These are phyloP conservation scores for Saguinus imperator DNA, from an alignment of 2,113 vertebrate species.

Conservation along the genomic window DNA sequence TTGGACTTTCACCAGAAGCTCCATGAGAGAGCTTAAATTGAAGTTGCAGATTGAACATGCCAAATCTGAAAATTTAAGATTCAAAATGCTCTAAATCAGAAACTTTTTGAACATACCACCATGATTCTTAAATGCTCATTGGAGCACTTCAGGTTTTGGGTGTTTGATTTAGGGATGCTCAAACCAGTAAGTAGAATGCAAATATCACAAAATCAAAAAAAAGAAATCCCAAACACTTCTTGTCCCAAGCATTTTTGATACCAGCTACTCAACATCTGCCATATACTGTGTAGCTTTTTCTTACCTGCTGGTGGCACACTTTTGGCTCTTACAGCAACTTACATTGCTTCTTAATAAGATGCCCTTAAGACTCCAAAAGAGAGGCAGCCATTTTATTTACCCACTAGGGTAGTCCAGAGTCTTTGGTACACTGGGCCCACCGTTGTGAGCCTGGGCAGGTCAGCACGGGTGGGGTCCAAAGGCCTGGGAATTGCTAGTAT, in stretches of 20 bases:
- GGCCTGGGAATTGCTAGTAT: background rate
- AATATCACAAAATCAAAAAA: background rate
- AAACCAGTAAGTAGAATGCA: background rate
- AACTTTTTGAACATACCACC: background rate
- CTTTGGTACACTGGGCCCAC: background rate
- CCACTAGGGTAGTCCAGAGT: background rate
- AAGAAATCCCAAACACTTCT: background rate
- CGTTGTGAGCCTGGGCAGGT: background rate
- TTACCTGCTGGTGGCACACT: background rate
- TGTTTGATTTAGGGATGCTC: background rate
- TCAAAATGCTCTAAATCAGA: background rate
- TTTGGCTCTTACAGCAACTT: background rate
- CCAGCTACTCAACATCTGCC: background rate
- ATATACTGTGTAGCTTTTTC: background rate
- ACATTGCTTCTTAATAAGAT: background rate
- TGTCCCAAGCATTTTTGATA: background rate
- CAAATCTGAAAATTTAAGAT: background rate
- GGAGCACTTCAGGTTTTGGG: background rate
- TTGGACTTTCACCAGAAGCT: background rate
- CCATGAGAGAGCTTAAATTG: constrained; percentile 39
- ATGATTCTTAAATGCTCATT: background rate
- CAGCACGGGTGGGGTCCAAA: background rate
- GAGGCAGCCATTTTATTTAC: background rate
- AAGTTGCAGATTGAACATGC: background rate
- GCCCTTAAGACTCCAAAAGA: background rate